These are phyloP conservation scores for Nothocercus julius DNA, from an alignment of 2,113 vertebrate genomes.

Conservation along the genomic window DNA sequence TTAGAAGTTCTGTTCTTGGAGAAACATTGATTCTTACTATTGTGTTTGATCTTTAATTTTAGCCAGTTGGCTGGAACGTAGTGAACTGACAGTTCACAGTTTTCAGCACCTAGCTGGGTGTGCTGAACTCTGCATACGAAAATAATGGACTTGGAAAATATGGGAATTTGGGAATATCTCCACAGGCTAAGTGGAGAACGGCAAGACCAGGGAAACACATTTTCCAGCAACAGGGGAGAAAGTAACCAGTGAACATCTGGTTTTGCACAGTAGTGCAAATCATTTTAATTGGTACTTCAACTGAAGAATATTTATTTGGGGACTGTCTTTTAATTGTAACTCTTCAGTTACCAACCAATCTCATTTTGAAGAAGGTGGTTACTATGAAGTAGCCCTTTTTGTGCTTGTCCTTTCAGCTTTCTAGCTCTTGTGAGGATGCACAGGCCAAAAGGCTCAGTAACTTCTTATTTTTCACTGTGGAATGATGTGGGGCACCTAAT, in stretches of 20 bases:
- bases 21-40: background rate
- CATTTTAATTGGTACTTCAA: background rate
- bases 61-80: background rate
- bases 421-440: background rate
- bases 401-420: background rate
- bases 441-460: background rate
- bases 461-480: accelerated
- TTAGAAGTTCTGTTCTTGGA: background rate
- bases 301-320: background rate
- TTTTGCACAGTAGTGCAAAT: background rate
- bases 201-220: background rate
- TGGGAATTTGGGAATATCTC: background rate
- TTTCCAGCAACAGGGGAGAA: background rate
- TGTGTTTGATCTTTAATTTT: background rate
- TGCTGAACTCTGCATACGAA: background rate
- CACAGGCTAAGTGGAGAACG: background rate
- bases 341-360: background rate
- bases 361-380: background rate
- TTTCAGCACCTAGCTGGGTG: background rate
- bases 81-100: background rate
- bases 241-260: background rate
- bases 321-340: background rate
- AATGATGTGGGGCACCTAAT: background rate
- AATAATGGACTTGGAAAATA: background rate
- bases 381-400: background rate